These are phyloP conservation scores for Synanthedon formicaeformis DNA, from an alignment of 2,888 invertebrate genomes.

Conservation along the genomic window DNA sequence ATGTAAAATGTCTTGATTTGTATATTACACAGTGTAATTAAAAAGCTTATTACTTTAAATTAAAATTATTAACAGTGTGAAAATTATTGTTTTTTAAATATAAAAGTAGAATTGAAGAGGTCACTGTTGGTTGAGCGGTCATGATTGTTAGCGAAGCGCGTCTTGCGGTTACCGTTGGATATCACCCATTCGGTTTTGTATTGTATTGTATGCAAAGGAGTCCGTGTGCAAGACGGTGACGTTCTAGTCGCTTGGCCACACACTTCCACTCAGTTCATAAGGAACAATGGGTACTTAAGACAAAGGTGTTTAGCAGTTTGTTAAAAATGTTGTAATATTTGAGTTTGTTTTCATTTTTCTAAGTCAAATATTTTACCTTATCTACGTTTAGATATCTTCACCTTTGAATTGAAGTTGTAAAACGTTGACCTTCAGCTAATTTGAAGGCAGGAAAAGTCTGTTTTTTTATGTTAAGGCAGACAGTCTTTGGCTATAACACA, in stretches of 20 bases:
- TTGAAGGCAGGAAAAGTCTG: no score
- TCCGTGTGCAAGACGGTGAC: conserved; percentile 7
- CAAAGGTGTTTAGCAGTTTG: conserved; percentile 10
- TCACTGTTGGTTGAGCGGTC: background rate
- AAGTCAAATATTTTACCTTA: no score
- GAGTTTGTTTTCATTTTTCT: background rate
- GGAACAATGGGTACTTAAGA: conserved; percentile 28
- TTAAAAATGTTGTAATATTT: background rate
- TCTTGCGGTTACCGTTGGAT: conserved; percentile 12
- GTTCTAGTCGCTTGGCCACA: conserved; percentile 3
- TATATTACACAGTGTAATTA: no score
- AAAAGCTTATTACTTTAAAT: no score
- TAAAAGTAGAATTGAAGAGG: background rate
- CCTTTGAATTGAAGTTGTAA: no score
- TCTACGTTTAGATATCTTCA: no score
- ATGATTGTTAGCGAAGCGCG: background rate
- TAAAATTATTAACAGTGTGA: no score
- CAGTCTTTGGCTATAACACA: no score
- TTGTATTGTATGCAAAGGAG: conserved; percentile 28
- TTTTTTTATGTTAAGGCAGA: no score
- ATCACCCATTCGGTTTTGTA: conserved; percentile 12
- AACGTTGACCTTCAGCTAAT: no score
- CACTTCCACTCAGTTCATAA: conserved; percentile 13
- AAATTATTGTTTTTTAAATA: no score
- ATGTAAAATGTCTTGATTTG: no score